Base-by-base conservation (phyloP, 2,113 vertebrate species). In the Thalassarche chlororhynchos region DNA sequence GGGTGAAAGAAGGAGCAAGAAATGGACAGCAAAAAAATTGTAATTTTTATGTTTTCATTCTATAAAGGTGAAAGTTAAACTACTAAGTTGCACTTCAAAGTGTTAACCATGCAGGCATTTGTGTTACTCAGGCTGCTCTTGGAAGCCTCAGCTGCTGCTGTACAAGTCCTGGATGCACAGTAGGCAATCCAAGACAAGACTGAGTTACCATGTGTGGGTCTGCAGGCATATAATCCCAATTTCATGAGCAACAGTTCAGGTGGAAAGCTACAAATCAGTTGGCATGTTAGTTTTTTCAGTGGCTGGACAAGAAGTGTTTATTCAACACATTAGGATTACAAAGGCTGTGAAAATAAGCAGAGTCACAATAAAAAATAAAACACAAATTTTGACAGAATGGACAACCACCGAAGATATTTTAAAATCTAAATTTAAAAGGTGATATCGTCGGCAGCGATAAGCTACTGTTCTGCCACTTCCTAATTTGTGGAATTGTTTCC, bases 221-320 rank as follows among this genome's bases (percentile, higher is more conserved):
- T 89, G 69, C 61, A 66, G 52, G 68, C 72, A 12, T 66, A 64
- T 84, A 84, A 81, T 84, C 69, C 38, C 28, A 57, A 49, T 89
- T 97, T 87, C 79, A 92, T 6, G 20, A 89, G 66, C 24, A 96
- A 28, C 65, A 87, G 55, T 78, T 94, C 83, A 84, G 86, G 77
- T 94, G 95, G 92, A 96, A 95, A 95, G 60, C 72, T 84, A 66
- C 71, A 92, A 95, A 90, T 84, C 68, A 95, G 87, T 87, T 69
- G 61, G 34, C 84, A 57, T 66, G 76, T 88, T 93, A 74, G 17
- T 46, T 81, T 92, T 84, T 84, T 90, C 96, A 84, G 79, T 90
- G 88, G 49, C 79, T 96, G 79, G 64, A 64, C 62, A 68, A 93
- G 44, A 84, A 72, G 18, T 75, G 93, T 92, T 97, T 97, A n/a